Percentiles rank a stretch among this genome's conserved stretches.
phyloP scores from a whole-genome alignment of 2,888 invertebrate species.

The Endotricha flammealis region DNA sequence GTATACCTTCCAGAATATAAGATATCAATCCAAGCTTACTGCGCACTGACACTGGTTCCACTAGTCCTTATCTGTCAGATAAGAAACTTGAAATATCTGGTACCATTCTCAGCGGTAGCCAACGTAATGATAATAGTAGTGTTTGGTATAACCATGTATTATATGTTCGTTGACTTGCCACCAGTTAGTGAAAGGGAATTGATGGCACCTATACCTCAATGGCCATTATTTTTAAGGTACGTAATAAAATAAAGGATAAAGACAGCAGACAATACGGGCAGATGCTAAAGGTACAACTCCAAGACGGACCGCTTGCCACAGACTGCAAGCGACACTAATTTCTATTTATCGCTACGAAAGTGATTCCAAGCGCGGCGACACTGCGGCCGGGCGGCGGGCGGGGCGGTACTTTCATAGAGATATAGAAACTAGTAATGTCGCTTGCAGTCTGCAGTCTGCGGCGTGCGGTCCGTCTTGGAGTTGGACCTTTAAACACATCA shows the following conservation, averaged over 20 bases:
- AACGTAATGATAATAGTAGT: slow-evolving; percentile 88
- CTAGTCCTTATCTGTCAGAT: slow-evolving; percentile 85
- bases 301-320: no score
- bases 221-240: slow-evolving; percentile 91
- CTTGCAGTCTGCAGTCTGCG: no score
- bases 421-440: no score
- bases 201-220: slow-evolving; percentile 72
- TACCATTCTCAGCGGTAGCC: slow-evolving; percentile 93
- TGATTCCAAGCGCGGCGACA: no score
- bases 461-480: no score
- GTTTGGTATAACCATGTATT: slow-evolving; percentile 89
- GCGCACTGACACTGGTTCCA: slow-evolving; percentile 82
- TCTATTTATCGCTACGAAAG: no score
- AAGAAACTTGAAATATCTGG: slow-evolving; percentile 87
- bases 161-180: slow-evolving; percentile 81
- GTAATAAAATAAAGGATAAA: slow-evolving; percentile 11
- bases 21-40: slow-evolving; percentile 80
- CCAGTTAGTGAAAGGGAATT: slow-evolving; percentile 54
- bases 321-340: no score
- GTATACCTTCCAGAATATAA: slow-evolving; percentile 56
- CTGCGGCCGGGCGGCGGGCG: no score
- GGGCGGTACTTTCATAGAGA: no score
- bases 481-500: no score
- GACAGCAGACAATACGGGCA: no score
- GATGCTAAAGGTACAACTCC: no score